phyloP scores from a whole-genome alignment of 2,888 invertebrate genomes.

The Drosophila seclusa region DNA sequence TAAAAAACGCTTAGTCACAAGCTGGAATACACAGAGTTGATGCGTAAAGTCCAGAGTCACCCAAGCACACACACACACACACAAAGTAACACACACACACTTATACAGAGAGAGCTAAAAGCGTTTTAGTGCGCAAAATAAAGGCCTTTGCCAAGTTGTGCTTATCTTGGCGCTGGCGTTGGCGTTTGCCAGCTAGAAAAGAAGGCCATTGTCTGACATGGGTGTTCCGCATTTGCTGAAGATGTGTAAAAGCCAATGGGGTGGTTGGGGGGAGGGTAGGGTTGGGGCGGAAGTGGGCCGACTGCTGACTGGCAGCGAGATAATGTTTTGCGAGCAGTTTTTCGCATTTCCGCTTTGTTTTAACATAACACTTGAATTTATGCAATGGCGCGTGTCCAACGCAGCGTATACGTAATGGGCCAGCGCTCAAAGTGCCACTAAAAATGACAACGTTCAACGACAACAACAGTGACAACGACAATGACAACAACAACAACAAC shows the following conservation, averaged over 20 bases:
- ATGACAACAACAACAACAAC: conserved; percentile 19
- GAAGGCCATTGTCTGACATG: conserved; percentile 53
- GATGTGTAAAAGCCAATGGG: background rate
- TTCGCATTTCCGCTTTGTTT: conserved; percentile 80
- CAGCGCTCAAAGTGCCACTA: conserved; percentile 72
- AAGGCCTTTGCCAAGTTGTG: conserved; percentile 67
- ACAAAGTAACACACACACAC: background rate
- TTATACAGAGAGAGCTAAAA: conserved; percentile 16
- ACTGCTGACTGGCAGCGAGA: conserved; percentile 42
- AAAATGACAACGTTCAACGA: conserved; percentile 53
- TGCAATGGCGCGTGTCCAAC: conserved; percentile 82
- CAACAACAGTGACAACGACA: conserved; percentile 41
- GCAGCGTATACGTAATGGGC: conserved; percentile 77
- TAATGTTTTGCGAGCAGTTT: conserved; percentile 49
- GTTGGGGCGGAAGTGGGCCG: background rate
- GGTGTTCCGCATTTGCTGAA: conserved; percentile 40
- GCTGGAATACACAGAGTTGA: conserved; percentile 28
- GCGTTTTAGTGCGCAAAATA: conserved; percentile 59
- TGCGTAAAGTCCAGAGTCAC: conserved; percentile 45
- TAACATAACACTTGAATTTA: conserved; percentile 82
- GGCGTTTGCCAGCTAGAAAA: conserved; percentile 41
- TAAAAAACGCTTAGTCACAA: conserved; percentile 78
- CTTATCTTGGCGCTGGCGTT: conserved; percentile 69
- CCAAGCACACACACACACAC: conserved; percentile 20
- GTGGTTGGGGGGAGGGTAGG: background rate